These are phyloP conservation scores for Gadus chalcogrammus DNA, from an alignment of 2,113 vertebrate species.

Conservation along the genomic window DNA sequence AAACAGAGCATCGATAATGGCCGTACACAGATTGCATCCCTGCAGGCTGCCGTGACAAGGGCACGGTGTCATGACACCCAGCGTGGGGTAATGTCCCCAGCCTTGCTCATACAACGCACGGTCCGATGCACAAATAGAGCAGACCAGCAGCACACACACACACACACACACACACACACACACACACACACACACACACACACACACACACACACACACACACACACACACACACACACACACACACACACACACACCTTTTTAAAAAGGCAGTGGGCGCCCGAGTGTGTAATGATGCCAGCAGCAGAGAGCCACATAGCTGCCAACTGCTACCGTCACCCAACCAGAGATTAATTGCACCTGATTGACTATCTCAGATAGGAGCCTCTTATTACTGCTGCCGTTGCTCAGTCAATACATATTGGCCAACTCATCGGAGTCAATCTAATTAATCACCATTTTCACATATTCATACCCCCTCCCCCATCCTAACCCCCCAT, in stretches of 20 bases:
- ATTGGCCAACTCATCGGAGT: slow-evolving; percentile 50
- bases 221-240: too few species aligned
- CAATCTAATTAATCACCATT: slow-evolving; percentile 49
- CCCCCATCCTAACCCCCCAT: slow-evolving; percentile 1
- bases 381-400: slow-evolving; percentile 19
- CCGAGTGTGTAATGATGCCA: slow-evolving; percentile 60
- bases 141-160: slow-evolving; percentile 21
- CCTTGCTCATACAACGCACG: slow-evolving; percentile 62
- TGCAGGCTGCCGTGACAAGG: slow-evolving; percentile 50
- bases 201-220: slow-evolving; percentile 6
- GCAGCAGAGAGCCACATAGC: slow-evolving; percentile 51
- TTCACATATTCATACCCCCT: slow-evolving; percentile 26
- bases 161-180: too few species aligned
- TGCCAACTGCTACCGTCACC: slow-evolving; percentile 49
- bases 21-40: slow-evolving; percentile 51
- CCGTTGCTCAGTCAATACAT: slow-evolving; percentile 50
- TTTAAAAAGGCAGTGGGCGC: slow-evolving; percentile 56
- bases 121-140: slow-evolving; percentile 66
- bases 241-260: slow-evolving; percentile 18
- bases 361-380: slow-evolving; percentile 67
- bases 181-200: too few species aligned
- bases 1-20: slow-evolving; percentile 29
- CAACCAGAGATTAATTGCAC: slow-evolving; percentile 67
- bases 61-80: slow-evolving; percentile 54
- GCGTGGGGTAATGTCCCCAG: slow-evolving; percentile 59